Base-by-base conservation (phyloP, 2,888 invertebrate genomes). In the Ernsta delagoae region DNA sequence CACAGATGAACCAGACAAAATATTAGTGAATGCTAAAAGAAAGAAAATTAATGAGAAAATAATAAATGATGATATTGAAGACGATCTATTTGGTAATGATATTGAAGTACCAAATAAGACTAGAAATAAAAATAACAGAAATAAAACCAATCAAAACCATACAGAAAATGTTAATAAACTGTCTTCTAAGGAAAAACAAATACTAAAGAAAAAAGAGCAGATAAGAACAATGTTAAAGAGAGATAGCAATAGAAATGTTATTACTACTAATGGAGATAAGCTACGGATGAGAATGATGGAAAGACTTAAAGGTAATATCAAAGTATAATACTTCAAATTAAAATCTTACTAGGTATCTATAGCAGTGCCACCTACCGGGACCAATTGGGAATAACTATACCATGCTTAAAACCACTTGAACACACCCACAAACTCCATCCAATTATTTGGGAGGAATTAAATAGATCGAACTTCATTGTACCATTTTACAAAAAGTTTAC, bases 271-370 rank as follows among this genome's bases (percentile, higher is more conserved):
- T 64, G 79, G 87, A 11, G 85, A 81, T 71, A 83, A 83, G 36
- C 76, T 96, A 45, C 90, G 96, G 74, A 94, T 96, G 66, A 94
- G 95, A 81, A 97, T 97, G 96, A 79, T 96, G 81, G 92, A 95
- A 50, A 95, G 95, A 80, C 87, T 98, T 56, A 95, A 95, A 90
- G 95, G 96, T 78, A 5, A 54, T 54, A 54, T 54, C 31, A 5
- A 2, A 5, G 5, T 39, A 7, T 39, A 36, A 36, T 36, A 6
- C 36, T 36, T 36, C 24, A n/a, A 24, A 24, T 24, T 24, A 1
- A 24, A 24, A 24, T 24, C 3, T 24, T 24, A 24, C 24, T 24
- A 24, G 24, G 24, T 24, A 24, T 24, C 24, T 24, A 24, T 24
- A 24, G 24, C 24, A 24, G 24, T 3, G 24, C 24, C 24, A 24